A percentile compares a stretch with the other conserved stretches of the same genome.
phyloP scores from a whole-genome alignment of 2,113 vertebrate species.

The Dinomys branickii region DNA sequence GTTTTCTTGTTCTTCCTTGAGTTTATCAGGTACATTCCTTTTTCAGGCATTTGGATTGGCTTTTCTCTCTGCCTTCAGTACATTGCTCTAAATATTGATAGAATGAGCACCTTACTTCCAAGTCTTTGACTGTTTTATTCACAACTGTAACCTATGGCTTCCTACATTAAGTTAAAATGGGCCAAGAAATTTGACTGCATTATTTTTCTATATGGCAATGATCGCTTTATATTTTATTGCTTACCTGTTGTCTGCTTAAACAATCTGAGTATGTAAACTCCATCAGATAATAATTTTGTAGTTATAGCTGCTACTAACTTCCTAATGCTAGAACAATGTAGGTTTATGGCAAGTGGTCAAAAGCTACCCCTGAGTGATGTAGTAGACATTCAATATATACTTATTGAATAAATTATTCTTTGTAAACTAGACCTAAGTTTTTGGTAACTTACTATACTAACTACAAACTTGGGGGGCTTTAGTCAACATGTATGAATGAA shows the following conservation, averaged over 20 bases:
- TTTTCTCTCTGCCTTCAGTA: neutral
- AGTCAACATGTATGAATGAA: neutral
- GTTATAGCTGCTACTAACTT: neutral
- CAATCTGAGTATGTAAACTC: neutral
- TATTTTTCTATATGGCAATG: neutral
- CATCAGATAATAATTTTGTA: neutral
- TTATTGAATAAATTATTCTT: slow-evolving; percentile 13
- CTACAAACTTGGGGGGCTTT: neutral
- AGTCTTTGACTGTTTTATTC: neutral
- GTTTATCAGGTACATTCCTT: neutral
- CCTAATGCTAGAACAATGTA: neutral
- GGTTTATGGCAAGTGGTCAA: neutral
- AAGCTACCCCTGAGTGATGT: neutral
- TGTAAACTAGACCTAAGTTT: neutral
- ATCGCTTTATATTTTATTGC: neutral
- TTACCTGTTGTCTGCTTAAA: neutral
- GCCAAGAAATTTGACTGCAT: neutral
- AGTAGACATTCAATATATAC: neutral
- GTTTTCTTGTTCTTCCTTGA: neutral
- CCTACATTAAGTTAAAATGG: neutral
- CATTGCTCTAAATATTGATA: neutral
- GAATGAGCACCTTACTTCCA: neutral
- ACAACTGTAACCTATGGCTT: neutral
- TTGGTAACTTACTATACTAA: neutral
- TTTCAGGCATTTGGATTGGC: neutral